Conservation (phyloP, 2,113 vertebrate species). For the Leptobrachium ailaonicum region DNA sequence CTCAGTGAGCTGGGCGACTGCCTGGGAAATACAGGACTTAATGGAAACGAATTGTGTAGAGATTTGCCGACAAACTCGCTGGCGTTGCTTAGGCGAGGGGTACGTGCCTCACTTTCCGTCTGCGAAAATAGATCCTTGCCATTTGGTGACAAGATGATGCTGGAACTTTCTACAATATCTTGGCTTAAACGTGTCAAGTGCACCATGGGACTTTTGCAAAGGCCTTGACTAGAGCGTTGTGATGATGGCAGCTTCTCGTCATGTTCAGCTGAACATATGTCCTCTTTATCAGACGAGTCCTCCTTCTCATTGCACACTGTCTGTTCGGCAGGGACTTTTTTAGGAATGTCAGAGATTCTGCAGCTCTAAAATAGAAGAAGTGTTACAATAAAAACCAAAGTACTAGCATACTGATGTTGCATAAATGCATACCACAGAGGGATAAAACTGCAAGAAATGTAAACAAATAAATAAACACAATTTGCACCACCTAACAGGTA, state of each 20-base stretch:
- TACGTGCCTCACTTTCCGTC: constrained; percentile 63
- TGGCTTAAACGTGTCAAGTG: constrained; percentile 68
- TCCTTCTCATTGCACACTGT: constrained; percentile 37
- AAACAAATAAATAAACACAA: too few relatives aligned
- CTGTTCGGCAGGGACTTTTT: constrained; percentile 53
- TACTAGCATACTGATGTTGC: too few relatives aligned
- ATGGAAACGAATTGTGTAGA: constrained; percentile 53
- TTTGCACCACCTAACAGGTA: too few relatives aligned
- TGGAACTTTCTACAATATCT: constrained; percentile 66
- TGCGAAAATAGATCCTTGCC: constrained; percentile 64
- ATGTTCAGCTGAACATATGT: background rate
- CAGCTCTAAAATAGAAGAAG: constrained; percentile 69
- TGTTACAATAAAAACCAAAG: background rate
- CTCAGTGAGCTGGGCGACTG: constrained; percentile 58
- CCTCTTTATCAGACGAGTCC: constrained; percentile 53
- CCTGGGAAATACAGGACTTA: constrained; percentile 72
- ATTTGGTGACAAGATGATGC: constrained; percentile 66
- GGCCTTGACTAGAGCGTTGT: constrained; percentile 39
- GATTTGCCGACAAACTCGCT: constrained; percentile 52
- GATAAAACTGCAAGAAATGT: too few relatives aligned
- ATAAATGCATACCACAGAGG: too few relatives aligned
- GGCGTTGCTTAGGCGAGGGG: constrained; percentile 58
- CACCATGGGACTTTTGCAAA: constrained; percentile 61
- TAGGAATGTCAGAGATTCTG: constrained; percentile 58
- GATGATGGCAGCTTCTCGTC: background rate